Evolutionary conservation across 2,113 vertebrate species (phyloP).

Genomic region (Apodemus speciosus): DNA sequence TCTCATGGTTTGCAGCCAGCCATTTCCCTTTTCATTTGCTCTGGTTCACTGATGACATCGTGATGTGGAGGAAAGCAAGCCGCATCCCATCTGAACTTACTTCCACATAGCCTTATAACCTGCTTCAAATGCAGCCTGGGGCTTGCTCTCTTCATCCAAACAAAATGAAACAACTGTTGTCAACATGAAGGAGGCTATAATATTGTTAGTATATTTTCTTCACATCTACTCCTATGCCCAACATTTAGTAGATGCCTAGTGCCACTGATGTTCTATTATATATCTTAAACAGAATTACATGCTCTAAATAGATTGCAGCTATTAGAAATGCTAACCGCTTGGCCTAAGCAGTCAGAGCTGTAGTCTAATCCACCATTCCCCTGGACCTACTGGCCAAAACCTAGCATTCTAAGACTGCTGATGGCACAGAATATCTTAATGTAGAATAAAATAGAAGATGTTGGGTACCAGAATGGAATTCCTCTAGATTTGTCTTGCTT

Average conservation of each 20-base stretch:
- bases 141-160: neutral
- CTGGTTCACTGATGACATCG: neutral
- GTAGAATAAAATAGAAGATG: neutral
- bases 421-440: neutral
- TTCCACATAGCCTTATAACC: neutral
- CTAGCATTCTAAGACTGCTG: neutral
- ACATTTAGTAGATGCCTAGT: neutral
- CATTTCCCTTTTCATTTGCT: conserved; percentile 54
- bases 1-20: conserved; percentile 41
- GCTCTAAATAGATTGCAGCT: neutral
- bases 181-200: neutral
- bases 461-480: neutral
- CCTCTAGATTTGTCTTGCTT: neutral
- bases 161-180: neutral
- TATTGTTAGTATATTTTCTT: neutral
- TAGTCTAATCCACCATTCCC: neutral
- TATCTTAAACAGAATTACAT: neutral
- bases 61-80: neutral
- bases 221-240: neutral
- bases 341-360: neutral
- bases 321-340: neutral
- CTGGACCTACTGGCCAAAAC: neutral
- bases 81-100: neutral
- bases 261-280: neutral
- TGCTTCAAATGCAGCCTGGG: neutral